Percentiles rank a stretch among this genome's conserved stretches.
Conservation (phyloP, 2,113 vertebrate genomes). For the Bufo bufo region DNA sequence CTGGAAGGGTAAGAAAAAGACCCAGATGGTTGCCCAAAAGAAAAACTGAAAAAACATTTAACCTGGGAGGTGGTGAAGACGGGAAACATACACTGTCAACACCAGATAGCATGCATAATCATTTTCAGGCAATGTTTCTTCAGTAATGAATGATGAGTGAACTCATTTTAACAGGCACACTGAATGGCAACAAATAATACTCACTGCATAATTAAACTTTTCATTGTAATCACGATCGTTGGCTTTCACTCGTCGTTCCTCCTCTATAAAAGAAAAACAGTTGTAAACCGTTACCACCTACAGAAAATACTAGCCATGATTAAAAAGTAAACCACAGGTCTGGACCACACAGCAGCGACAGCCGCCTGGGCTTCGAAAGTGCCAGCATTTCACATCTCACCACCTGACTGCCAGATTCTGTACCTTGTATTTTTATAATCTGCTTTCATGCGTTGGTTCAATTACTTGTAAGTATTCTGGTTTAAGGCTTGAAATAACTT, state of each 20-base stretch:
- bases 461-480: constrained; percentile 15
- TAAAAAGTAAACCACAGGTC: background rate
- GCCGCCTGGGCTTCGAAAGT: background rate
- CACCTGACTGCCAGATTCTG: background rate
- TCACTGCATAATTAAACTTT: constrained; percentile 83
- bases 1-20: background rate
- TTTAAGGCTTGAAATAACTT: constrained; percentile 2
- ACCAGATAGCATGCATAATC: background rate
- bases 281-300: background rate
- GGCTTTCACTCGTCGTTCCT: constrained; percentile 81
- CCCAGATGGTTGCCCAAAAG: background rate
- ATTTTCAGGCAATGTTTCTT: background rate
- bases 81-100: background rate
- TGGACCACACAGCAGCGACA: background rate
- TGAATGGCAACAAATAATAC: constrained; percentile 60
- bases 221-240: constrained; percentile 84
- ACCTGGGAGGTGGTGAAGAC: background rate
- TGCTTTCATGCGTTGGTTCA: constrained; percentile 13
- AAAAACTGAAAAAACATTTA: background rate
- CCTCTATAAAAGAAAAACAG: constrained; percentile 70
- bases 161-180: background rate
- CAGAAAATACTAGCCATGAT: background rate
- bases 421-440: constrained; percentile 25
- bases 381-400: background rate
- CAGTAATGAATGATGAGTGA: background rate